Evolutionary conservation across 2,888 invertebrate species (phyloP).

Genomic region (Megastigmus dorsalis): DNA sequence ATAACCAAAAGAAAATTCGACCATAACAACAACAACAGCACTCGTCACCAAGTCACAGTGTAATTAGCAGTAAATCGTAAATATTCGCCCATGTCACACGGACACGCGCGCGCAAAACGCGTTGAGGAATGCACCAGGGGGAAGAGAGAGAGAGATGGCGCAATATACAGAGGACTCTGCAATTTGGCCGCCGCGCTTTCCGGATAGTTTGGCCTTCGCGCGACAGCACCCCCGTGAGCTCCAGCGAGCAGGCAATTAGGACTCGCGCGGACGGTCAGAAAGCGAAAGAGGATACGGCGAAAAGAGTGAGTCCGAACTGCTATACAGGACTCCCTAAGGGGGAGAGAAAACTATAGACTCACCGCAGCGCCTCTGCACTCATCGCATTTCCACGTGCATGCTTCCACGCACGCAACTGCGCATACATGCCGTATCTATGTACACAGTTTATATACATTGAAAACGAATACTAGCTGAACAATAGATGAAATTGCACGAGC

Average conservation of each 20-base stretch:
- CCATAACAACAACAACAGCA: neutral
- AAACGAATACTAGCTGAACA: no score
- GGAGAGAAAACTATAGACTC: constrained; percentile 5
- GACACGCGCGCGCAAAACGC: neutral
- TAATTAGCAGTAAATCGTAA: constrained; percentile 38
- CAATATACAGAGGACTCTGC: no score
- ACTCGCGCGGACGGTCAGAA: neutral
- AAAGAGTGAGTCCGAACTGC: no score
- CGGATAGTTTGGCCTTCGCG: constrained; percentile 1
- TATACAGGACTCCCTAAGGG: no score
- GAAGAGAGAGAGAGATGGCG: no score
- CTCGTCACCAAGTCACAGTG: neutral
- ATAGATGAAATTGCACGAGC: no score
- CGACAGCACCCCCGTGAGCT: neutral
- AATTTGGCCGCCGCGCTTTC: neutral
- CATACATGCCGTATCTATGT: no score
- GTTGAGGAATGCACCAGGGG: no score
- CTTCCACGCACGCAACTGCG: constrained; percentile 23
- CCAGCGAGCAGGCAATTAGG: constrained; percentile 18
- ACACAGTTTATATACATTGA: no score
- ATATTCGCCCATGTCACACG: neutral
- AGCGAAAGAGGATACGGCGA: neutral
- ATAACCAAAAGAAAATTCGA: no score
- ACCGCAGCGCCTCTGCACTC: neutral
- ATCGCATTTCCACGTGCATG: constrained; percentile 62